Evolutionary conservation across 2,888 invertebrate species (phyloP), one percentile per base, ranked within the genome.

Genomic region (Hypsopygia costalis): DNA sequence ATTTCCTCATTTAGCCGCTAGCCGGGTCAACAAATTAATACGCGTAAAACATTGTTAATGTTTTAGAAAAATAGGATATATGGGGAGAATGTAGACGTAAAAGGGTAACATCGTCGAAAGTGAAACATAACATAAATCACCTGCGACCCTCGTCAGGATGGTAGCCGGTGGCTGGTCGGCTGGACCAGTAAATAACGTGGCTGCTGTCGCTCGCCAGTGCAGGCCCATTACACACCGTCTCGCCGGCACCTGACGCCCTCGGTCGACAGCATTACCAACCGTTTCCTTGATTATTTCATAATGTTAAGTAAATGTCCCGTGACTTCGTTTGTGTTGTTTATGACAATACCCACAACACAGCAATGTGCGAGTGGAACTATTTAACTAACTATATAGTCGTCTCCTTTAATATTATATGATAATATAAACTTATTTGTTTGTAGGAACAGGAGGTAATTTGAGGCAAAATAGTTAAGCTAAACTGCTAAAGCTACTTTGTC

Each of bases 91-190:
- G 47, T 46, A 51, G 49, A 59, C 61, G 45, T 54, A 55, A 51
- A 55, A 52, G 36, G 55, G 64, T 63, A 74, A 73, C 63, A 62
- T 55, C 62, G 68, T 68, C 56, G 68, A 72, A 76, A 82, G 72
- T 81, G 67, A 77, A 80, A 76, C 59, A 69, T 71, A 54, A 71
- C 77, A 85, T 86, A 83, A 86, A 85, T 86, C 83, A 82, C 73
- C 65, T 63, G 63, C 48, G 64, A 82, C 83, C 83, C 83, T 69
- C 72, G 83, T 85, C 81, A 75, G 58, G 41, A 50, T 44, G 49
- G 46, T 56, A 52, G 57, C 51, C 46, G 50, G 43, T 54, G 11
- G 36, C 36, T 7, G 29, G 28, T 51, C 45, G 43, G 51, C 51
- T 28, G 16, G 11, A 60, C 64, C 62, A 61, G 71, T 80, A 80